These are phyloP conservation scores for Apocrypta bakeri DNA, from an alignment of 1,140 invertebrate species.

Conservation along the genomic window DNA sequence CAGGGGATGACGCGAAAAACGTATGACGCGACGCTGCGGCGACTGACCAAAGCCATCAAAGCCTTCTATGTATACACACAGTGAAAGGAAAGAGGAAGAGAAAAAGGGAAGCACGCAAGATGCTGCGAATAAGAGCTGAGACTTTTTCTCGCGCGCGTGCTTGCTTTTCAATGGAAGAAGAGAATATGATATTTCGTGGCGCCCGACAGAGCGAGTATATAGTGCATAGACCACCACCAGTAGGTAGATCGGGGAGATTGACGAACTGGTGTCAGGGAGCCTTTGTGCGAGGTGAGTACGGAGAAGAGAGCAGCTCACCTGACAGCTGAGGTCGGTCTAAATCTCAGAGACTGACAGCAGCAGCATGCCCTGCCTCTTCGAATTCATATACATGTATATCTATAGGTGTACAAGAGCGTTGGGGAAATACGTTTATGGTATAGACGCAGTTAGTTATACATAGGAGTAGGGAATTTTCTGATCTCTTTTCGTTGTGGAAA, in stretches of 20 bases:
- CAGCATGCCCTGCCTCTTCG: not conserved
- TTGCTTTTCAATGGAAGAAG: not conserved
- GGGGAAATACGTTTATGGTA: too few relatives aligned
- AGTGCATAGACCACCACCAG: slow-evolving; percentile 6
- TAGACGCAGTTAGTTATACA: not conserved
- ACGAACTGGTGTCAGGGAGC: slow-evolving; percentile 3
- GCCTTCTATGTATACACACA: not conserved
- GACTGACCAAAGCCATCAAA: not conserved
- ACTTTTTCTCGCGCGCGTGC: not conserved
- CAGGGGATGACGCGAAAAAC: not conserved
- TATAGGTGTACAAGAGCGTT: too few relatives aligned
- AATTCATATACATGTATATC: not conserved
- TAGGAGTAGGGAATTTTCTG: slow-evolving; percentile 27
- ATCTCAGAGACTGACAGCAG: slow-evolving; percentile 7
- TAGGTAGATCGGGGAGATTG: not conserved
- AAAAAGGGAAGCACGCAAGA: not conserved
- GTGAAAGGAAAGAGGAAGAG: not conserved
- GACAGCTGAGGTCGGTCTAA: slow-evolving; percentile 30
- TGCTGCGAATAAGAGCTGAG: not conserved
- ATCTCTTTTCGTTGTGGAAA: slow-evolving; percentile 1
- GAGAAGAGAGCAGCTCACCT: slow-evolving; percentile 21
- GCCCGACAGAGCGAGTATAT: slow-evolving; percentile 5
- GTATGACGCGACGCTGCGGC: not conserved
- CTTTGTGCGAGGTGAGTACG: slow-evolving; percentile 13
- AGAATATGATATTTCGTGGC: slow-evolving; percentile 34